These are phyloP conservation scores for Leptura quadrifasciata DNA, from an alignment of 2,888 invertebrate genomes.

Conservation along the genomic window DNA sequence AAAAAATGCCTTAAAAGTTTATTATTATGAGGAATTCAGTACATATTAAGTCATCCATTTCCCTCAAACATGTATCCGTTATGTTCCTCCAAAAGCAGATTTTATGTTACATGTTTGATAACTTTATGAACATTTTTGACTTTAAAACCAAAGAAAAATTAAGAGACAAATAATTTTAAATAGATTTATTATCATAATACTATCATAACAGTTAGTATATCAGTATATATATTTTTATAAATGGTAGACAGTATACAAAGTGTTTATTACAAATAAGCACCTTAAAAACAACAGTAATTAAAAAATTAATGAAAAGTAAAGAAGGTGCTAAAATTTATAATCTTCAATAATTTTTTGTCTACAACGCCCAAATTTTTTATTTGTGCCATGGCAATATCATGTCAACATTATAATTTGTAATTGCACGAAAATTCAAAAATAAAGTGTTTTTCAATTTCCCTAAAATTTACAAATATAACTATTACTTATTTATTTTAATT, in stretches of 20 bases:
- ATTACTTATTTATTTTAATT: slow-evolving; percentile 13
- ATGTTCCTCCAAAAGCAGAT: no score
- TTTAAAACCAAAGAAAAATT: slow-evolving; percentile 9
- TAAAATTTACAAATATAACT: slow-evolving; percentile 28
- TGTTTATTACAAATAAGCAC: slow-evolving; percentile 64
- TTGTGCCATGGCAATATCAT: slow-evolving; percentile 57
- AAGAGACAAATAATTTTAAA: slow-evolving; percentile 47
- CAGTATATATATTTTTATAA: slow-evolving; percentile 53
- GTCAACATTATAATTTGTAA: slow-evolving; percentile 42
- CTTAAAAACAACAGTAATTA: slow-evolving; percentile 59
- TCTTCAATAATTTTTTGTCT: slow-evolving; percentile 47
- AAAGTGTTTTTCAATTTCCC: slow-evolving; percentile 26
- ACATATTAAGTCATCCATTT: no score
- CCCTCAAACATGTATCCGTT: no score
- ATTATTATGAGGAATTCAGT: no score
- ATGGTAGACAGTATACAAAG: slow-evolving; percentile 67
- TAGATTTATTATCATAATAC: slow-evolving; percentile 57
- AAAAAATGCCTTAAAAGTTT: no score
- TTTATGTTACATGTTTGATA: no score
- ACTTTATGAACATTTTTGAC: no score
- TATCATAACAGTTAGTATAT: slow-evolving; percentile 63
- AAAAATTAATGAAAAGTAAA: slow-evolving; percentile 46
- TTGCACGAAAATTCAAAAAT: slow-evolving; percentile 48
- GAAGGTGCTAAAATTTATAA: slow-evolving; percentile 50
- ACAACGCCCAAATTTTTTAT: slow-evolving; percentile 60